Evolutionary conservation across 2,888 invertebrate genomes (phyloP).

Genomic region (Mythimna lalbum): DNA sequence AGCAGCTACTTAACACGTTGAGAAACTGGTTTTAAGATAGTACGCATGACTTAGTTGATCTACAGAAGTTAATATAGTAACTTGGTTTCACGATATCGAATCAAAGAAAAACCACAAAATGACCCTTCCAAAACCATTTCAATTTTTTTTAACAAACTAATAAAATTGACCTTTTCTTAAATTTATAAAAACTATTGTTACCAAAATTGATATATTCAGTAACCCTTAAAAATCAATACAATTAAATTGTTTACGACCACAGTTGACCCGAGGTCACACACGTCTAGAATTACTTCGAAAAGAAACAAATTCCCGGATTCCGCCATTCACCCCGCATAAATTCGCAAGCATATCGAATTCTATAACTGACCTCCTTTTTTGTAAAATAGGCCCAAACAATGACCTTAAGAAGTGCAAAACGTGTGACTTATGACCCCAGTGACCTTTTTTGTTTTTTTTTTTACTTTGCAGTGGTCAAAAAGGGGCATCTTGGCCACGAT

Average conservation of each 20-base stretch:
- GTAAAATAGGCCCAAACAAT: conserved; percentile 68
- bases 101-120: conserved; percentile 9
- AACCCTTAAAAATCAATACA: conserved; percentile 55
- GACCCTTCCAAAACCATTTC: not conserved
- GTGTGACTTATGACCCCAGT: conserved; percentile 79
- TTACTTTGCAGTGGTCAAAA: conserved; percentile 79
- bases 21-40: conserved; percentile 34
- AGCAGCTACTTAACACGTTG: conserved; percentile 28
- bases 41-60: conserved; percentile 12
- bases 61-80: not conserved
- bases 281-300: conserved; percentile 78
- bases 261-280: conserved; percentile 86
- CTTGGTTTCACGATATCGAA: not conserved
- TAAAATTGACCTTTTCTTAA: conserved; percentile 23
- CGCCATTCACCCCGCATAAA: conserved; percentile 69
- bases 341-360: conserved; percentile 74
- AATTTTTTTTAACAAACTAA: not conserved
- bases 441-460: conserved; percentile 74
- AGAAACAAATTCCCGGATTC: conserved; percentile 78
- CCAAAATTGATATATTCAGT: conserved; percentile 46
- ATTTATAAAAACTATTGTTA: conserved; percentile 28
- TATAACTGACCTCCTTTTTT: conserved; percentile 80
- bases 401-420: conserved; percentile 70
- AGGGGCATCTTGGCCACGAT: conserved; percentile 77
- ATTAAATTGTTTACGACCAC: conserved; percentile 48